Evolutionary conservation across 2,888 invertebrate genomes (phyloP).

Genomic region (Itoplectis maculator): DNA sequence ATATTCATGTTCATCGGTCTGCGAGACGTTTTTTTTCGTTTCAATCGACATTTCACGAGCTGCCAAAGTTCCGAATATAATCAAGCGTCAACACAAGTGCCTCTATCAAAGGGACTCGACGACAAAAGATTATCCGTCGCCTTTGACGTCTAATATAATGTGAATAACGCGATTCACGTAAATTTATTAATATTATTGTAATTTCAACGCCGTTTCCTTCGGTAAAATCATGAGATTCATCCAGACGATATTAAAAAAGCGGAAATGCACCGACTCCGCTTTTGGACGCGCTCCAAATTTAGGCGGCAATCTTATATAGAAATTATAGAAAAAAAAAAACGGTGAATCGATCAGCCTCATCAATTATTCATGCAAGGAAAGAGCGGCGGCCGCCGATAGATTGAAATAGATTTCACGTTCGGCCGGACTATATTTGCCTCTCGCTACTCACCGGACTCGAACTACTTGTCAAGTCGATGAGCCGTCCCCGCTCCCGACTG

Average conservation of each 20-base stretch:
- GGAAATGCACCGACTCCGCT: constrained; percentile 16
- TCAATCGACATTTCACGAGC: neutral
- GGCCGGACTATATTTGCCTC: constrained; percentile 43
- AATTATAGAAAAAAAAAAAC: constrained; percentile 6
- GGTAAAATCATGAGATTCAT: neutral
- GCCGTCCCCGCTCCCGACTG: neutral
- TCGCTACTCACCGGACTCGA: constrained; percentile 42
- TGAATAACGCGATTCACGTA: no score
- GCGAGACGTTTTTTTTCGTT: no score
- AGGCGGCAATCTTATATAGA: neutral
- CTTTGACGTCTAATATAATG: neutral
- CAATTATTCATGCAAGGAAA: constrained; percentile 35
- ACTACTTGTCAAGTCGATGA: constrained; percentile 50
- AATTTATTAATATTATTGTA: constrained; percentile 40
- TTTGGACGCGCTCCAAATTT: neutral
- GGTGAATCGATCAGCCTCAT: constrained; percentile 11
- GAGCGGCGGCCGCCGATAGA: constrained; percentile 25
- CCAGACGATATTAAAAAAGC: neutral
- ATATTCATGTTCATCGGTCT: no score
- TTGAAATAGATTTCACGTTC: constrained; percentile 37
- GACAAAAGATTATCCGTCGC: neutral
- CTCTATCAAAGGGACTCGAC: neutral
- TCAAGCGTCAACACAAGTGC: neutral
- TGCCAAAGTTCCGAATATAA: neutral
- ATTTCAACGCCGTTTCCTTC: neutral